Base-by-base conservation (phyloP, 2,113 vertebrate genomes). In the Daphoenositta chrysoptera region DNA sequence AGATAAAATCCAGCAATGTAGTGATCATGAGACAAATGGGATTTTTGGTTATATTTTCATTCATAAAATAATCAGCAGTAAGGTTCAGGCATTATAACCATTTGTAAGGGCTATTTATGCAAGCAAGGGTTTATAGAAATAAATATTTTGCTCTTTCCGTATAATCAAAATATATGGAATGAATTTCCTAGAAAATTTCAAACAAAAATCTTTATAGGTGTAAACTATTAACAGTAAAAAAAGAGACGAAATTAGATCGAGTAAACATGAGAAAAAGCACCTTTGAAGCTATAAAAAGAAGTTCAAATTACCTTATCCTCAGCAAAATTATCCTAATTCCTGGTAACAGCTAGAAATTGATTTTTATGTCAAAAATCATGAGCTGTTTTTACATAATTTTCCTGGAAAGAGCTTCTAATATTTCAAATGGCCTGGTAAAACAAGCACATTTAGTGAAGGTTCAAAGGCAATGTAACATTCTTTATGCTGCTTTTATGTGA, bases 371-470 rank as follows among this genome's bases (percentile, higher is more conserved):
- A 5, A 91, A 94, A 93, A 64, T 90, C 40, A 27, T 90, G 40
- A 30, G 51, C 75, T n/a, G 85, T 64, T 73, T 97, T 22, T 24
- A 93, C 12, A 57, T 83, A 8, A 87, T 76, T 94, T 84, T 13
- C 92, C 89, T 12, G 86, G 89, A 72, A 97, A 93, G 60, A 20
- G 42, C 73, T 90, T 93, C 78, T 27, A 93, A 93, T 47, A 45
- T 18, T 89, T 90, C 82, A 31, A 90, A 31, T 33, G 50, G 95
- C 64, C 94, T 81, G 50, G 15, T 51, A 15, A 76, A 85, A 68
- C 18, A 84, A 40, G 12, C 9, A 89, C 27, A 54, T 35, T 65
- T 9, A 72, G 45, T 35, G 39, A 81, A 45, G 40, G 19, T 39
- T 31, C 42, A 93, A 37, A 82, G 42, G 47, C 20, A 75, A 73